Percentiles rank a stretch among this genome's conserved stretches.
Evolutionary conservation across 2,113 vertebrate species (phyloP).

Genomic region (Climacteris rufus): DNA sequence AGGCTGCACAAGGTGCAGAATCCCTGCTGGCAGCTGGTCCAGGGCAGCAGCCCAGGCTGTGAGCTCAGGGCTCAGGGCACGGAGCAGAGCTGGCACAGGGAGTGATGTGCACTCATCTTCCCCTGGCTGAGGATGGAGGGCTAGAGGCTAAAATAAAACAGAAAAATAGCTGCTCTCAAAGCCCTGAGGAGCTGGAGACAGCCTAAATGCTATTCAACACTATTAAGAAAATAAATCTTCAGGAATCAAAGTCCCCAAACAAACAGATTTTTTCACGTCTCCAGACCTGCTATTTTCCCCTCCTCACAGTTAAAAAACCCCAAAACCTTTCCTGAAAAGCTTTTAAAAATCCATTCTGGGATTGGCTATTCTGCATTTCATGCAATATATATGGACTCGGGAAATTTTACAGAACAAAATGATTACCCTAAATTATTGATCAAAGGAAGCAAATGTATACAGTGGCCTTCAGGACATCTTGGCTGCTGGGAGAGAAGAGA

Average conservation of each 20-base stretch:
- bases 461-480: neutral
- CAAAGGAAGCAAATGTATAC: neutral
- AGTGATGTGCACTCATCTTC: too few species aligned
- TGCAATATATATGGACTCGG: neutral
- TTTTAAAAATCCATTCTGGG: neutral
- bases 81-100: too few species aligned
- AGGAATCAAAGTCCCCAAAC: neutral
- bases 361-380: conserved; percentile 8
- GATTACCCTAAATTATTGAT: conserved; percentile 38
- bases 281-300: neutral
- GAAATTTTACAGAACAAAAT: conserved; percentile 24
- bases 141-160: neutral
- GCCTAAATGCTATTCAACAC: neutral
- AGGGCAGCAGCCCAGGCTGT: too few species aligned
- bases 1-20: rapidly evolving
- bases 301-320: rapidly evolving
- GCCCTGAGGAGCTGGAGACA: neutral
- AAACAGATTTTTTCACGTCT: neutral
- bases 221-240: conserved; percentile 16
- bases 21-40: rapidly evolving
- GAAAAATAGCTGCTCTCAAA: neutral
- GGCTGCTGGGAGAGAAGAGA: neutral
- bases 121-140: neutral
- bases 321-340: neutral
- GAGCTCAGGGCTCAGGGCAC: too few species aligned